phyloP scores from a whole-genome alignment of 1,140 invertebrate genomes.

The Ephestia elutella region DNA sequence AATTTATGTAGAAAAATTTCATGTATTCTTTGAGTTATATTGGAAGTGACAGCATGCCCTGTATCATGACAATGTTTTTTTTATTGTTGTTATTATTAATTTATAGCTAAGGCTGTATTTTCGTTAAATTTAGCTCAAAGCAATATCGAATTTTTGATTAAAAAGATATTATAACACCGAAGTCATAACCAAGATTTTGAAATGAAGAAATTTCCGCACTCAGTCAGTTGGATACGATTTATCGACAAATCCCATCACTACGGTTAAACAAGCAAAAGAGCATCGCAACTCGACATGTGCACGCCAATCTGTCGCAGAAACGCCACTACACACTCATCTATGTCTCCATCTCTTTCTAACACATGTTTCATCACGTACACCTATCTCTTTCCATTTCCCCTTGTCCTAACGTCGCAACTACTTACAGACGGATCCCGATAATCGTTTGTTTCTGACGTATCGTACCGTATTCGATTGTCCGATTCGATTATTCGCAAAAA shows the following conservation, averaged over 20 bases:
- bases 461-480: constrained; percentile 59
- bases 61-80: too few relatives aligned
- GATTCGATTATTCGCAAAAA: constrained; percentile 45
- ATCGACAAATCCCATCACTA: constrained; percentile 32
- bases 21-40: too few relatives aligned
- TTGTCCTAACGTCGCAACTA: constrained; percentile 44
- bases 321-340: constrained; percentile 35
- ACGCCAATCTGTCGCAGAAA: constrained; percentile 67
- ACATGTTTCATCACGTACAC: neutral
- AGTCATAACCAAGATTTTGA: too few relatives aligned
- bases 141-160: too few relatives aligned
- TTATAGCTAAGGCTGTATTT: too few relatives aligned
- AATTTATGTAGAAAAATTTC: neutral
- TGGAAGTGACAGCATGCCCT: too few relatives aligned
- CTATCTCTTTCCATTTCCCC: constrained; percentile 31
- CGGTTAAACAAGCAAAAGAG: constrained; percentile 55
- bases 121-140: too few relatives aligned
- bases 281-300: constrained; percentile 69
- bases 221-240: neutral
- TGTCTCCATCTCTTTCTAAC: constrained; percentile 26
- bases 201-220: too few relatives aligned
- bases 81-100: too few relatives aligned
- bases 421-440: constrained; percentile 55
- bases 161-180: too few relatives aligned
- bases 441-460: constrained; percentile 50